phyloP scores from a whole-genome alignment of 1,140 invertebrate species.

The Musca vetustissima region DNA sequence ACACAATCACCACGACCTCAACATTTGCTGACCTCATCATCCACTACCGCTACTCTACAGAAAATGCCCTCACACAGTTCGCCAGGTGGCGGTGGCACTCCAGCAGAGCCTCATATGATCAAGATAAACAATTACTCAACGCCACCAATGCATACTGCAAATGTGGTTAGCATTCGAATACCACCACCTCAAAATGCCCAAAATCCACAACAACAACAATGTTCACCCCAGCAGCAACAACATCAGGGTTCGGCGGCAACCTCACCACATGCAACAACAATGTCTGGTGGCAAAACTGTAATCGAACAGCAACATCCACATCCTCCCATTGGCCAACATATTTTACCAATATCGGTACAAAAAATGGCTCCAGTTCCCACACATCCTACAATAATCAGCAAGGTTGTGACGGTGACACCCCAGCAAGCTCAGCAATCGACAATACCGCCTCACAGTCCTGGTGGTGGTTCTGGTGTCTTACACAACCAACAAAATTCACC shows the following conservation, averaged over 20 bases:
- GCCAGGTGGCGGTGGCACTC: not conserved
- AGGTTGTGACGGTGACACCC: constrained; percentile 48
- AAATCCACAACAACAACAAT: too few species aligned
- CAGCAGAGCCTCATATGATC: constrained; percentile 1
- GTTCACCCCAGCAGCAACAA: not conserved
- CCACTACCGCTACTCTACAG: too few species aligned
- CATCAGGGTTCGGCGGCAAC: not conserved
- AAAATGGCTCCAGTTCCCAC: constrained; percentile 46
- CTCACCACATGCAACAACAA: not conserved
- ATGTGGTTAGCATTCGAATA: constrained; percentile 9
- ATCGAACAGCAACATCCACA: constrained; percentile 41
- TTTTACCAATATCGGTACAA: constrained; percentile 37
- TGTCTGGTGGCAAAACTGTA: constrained; percentile 31
- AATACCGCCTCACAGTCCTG: constrained; percentile 32
- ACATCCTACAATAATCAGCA: constrained; percentile 52
- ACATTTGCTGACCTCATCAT: not conserved
- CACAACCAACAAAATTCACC: not conserved
- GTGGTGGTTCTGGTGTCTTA: not conserved
- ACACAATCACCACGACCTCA: constrained; percentile 28
- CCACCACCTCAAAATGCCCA: not conserved
- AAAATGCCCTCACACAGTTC: not conserved
- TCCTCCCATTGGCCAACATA: constrained; percentile 8
- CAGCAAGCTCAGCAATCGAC: constrained; percentile 47
- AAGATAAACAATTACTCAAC: constrained; percentile 14
- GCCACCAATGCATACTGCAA: not conserved